These are phyloP conservation scores for Oreamnos americanus DNA, from an alignment of 2,113 vertebrate genomes.

Conservation along the genomic window DNA sequence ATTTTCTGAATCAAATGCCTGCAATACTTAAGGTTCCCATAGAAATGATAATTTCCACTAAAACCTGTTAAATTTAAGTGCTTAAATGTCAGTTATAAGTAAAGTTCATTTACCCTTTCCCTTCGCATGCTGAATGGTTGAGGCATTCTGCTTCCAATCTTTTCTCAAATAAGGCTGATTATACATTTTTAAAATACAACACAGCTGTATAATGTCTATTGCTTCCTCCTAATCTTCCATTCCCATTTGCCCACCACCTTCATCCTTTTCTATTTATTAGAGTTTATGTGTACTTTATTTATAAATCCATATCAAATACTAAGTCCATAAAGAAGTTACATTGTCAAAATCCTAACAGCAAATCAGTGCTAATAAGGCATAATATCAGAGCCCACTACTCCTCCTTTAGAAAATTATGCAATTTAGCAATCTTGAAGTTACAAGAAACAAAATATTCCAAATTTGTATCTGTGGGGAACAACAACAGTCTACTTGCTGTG, in stretches of 20 bases:
- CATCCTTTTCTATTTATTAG: neutral
- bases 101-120: neutral
- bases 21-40: neutral
- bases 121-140: neutral
- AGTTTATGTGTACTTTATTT: neutral
- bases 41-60: neutral
- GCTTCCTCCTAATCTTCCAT: neutral
- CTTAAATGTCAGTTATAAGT: neutral
- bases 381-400: neutral
- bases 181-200: neutral
- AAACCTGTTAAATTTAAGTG: neutral
- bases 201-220: neutral
- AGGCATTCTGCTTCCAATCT: neutral
- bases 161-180: neutral
- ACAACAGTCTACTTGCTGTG: neutral
- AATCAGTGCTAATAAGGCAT: neutral
- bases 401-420: slow-evolving; percentile 16
- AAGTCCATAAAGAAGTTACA: slow-evolving; percentile 25
- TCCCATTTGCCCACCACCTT: neutral
- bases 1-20: neutral
- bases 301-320: slow-evolving; percentile 11
- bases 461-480: neutral
- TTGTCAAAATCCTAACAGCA: neutral
- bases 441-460: neutral
- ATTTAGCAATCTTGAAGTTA: neutral